Evolutionary conservation across 1,140 invertebrate species (phyloP).

Genomic region (Zaprionus ornatus): DNA sequence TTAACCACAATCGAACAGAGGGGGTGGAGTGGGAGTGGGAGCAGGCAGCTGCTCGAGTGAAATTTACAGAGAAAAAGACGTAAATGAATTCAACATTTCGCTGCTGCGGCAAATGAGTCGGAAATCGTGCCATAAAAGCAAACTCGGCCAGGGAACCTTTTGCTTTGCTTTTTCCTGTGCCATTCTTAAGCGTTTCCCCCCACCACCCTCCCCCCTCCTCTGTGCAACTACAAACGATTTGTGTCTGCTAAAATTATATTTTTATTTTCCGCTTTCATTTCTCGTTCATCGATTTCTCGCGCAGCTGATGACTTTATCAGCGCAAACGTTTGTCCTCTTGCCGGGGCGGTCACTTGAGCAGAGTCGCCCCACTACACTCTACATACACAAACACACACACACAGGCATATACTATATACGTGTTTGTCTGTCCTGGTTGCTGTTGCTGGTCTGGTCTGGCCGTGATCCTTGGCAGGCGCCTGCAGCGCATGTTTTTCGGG

Average conservation of each 20-base stretch:
- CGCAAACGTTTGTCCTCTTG: conserved; percentile 38
- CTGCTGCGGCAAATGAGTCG: conserved; percentile 48
- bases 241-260: conserved; percentile 41
- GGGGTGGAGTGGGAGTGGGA: neutral
- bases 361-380: conserved; percentile 13
- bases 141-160: conserved; percentile 9
- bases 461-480: conserved; percentile 34
- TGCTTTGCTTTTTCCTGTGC: neutral
- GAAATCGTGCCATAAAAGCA: conserved; percentile 43
- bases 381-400: conserved; percentile 11
- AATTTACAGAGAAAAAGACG: conserved; percentile 20
- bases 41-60: conserved; percentile 13
- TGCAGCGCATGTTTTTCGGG: conserved; percentile 61
- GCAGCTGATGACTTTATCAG: conserved; percentile 69
- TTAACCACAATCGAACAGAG: conserved; percentile 29
- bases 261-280: conserved; percentile 43
- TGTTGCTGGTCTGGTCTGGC: conserved; percentile 5
- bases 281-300: conserved; percentile 59
- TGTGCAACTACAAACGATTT: conserved; percentile 26
- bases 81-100: conserved; percentile 61
- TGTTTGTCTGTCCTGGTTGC: neutral
- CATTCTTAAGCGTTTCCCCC: conserved; percentile 17
- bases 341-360: conserved; percentile 43
- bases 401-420: neutral
- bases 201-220: neutral